Conservation (phyloP, 2,797 vertebrate species). For the Eleutherodactylus coqui region DNA sequence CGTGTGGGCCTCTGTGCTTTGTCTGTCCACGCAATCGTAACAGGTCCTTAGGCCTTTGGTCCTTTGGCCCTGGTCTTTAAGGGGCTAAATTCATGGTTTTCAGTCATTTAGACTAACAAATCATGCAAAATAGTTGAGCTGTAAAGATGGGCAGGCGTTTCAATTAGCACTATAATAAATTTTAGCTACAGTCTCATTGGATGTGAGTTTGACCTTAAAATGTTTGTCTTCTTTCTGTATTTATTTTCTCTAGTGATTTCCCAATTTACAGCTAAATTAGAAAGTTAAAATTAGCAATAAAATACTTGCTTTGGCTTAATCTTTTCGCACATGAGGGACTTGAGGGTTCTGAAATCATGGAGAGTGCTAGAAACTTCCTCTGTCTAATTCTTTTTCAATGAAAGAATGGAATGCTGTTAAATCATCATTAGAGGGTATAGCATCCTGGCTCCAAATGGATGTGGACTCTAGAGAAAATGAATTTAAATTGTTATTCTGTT, state of each 20-base stretch:
- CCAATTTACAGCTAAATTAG: constrained; percentile 59
- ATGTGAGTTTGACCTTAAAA: constrained; percentile 59
- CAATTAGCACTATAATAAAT: constrained; percentile 54
- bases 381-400: constrained; percentile 53
- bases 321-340: constrained; percentile 53
- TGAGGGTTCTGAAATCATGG: constrained; percentile 54
- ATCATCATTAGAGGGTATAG: constrained; percentile 39
- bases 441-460: constrained; percentile 44
- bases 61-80: background rate
- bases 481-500: constrained; percentile 38
- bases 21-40: too few relatives aligned
- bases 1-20: too few relatives aligned
- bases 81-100: background rate
- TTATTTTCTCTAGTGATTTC: constrained; percentile 59
- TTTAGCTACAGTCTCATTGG: constrained; percentile 57
- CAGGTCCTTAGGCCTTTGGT: too few relatives aligned
- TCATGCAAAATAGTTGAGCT: constrained; percentile 41
- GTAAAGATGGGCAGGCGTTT: constrained; percentile 30
- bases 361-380: constrained; percentile 38
- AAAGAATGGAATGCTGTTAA: constrained; percentile 57
- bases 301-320: constrained; percentile 57
- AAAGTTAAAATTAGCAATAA: constrained; percentile 60
- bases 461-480: constrained; percentile 20
- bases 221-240: constrained; percentile 57
- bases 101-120: constrained; percentile 21